These are phyloP conservation scores for Limanda limanda DNA, from an alignment of 2,113 vertebrate species.

Conservation along the genomic window DNA sequence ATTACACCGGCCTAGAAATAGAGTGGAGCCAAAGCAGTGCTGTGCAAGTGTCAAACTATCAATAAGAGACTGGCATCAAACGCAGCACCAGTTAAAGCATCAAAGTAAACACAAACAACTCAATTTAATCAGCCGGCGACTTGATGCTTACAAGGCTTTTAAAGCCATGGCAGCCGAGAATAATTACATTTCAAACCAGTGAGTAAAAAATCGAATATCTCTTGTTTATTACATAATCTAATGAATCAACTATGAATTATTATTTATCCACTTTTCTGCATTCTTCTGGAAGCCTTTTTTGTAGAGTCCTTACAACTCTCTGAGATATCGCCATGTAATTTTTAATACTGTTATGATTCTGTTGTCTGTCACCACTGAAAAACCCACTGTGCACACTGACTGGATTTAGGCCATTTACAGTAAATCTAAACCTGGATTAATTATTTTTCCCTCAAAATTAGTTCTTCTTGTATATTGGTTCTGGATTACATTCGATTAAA, in stretches of 20 bases:
- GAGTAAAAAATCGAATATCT: background rate
- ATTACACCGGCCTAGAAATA: slow-evolving; percentile 42
- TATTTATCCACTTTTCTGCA: background rate
- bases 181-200: background rate
- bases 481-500: too few species aligned
- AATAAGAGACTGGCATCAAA: slow-evolving; percentile 52
- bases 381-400: slow-evolving; percentile 34
- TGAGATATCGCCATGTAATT: slow-evolving; percentile 5
- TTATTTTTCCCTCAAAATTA: slow-evolving; percentile 2
- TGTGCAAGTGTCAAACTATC: slow-evolving; percentile 49
- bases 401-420: slow-evolving; percentile 47
- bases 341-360: slow-evolving; percentile 18
- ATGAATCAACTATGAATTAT: background rate
- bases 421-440: slow-evolving; percentile 45
- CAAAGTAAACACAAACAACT: slow-evolving; percentile 48
- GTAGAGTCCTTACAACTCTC: background rate
- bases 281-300: background rate
- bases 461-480: too few species aligned
- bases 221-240: background rate
- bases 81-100: slow-evolving; percentile 29
- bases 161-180: background rate
- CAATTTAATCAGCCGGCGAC: slow-evolving; percentile 42
- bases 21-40: slow-evolving; percentile 41
- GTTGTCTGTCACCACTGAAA: slow-evolving; percentile 24
- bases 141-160: slow-evolving; percentile 3